These are phyloP conservation scores for Calliphora vomitoria DNA, from an alignment of 2,888 invertebrate genomes.

Conservation along the genomic window DNA sequence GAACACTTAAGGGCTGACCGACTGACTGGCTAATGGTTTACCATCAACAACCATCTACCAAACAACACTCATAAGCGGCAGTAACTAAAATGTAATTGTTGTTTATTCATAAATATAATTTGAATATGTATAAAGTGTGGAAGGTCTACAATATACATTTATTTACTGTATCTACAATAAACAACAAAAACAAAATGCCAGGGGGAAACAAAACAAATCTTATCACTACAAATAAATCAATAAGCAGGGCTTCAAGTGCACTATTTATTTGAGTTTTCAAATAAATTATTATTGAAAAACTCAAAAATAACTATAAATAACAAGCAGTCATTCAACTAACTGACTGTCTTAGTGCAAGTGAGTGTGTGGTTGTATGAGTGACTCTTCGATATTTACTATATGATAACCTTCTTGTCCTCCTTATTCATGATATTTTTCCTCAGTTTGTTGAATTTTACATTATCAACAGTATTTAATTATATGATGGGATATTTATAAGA, in stretches of 20 bases:
- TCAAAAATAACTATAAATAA: background rate
- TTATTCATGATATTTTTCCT: background rate
- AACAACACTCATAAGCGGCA: background rate
- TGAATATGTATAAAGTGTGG: background rate
- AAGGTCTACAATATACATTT: background rate
- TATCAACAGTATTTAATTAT: constrained; percentile 32
- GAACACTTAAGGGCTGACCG: constrained; percentile 5
- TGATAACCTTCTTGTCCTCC: constrained; percentile 44
- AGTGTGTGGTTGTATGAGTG: constrained; percentile 7
- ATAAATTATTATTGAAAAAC: constrained; percentile 22
- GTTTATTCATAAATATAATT: constrained; percentile 50
- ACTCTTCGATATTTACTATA: constrained; percentile 22
- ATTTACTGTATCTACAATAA: background rate
- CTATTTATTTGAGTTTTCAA: background rate
- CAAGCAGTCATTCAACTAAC: background rate
- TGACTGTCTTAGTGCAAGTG: background rate
- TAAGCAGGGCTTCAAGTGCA: constrained; percentile 8
- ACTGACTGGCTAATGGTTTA: constrained; percentile 20
- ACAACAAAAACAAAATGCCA: background rate
- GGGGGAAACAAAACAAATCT: constrained; percentile 22
- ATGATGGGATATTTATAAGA: background rate
- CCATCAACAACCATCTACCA: no score
- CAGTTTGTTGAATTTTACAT: background rate
- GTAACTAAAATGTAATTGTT: constrained; percentile 29
- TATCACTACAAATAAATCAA: constrained; percentile 56